phyloP scores from a whole-genome alignment of 1,140 invertebrate genomes.

The Battus philenor region DNA sequence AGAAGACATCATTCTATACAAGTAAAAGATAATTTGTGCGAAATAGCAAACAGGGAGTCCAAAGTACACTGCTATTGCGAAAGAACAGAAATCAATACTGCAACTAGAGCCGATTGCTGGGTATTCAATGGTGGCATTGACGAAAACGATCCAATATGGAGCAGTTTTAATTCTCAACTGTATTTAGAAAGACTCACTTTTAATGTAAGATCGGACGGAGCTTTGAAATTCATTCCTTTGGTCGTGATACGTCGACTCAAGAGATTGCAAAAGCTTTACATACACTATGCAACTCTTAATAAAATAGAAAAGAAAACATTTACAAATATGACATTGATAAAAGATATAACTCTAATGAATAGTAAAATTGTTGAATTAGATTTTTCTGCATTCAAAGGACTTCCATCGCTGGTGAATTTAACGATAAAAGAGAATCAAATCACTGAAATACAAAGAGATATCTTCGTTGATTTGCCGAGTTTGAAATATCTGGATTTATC shows the following conservation, averaged over 20 bases:
- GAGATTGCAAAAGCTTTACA: conserved; percentile 79
- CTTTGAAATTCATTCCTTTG: conserved; percentile 82
- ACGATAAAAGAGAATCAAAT: conserved; percentile 85
- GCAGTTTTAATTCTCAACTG: conserved; percentile 82
- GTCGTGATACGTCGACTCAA: conserved; percentile 80
- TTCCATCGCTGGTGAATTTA: conserved; percentile 79
- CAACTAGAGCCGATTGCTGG: conserved; percentile 76
- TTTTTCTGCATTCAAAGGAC: conserved; percentile 81
- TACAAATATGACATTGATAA: conserved; percentile 80
- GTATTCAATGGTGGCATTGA: conserved; percentile 81
- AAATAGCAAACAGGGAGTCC: conserved; percentile 64
- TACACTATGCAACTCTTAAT: conserved; percentile 82
- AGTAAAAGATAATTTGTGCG: conserved; percentile 67
- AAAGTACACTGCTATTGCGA: conserved; percentile 74
- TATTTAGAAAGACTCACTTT: conserved; percentile 81
- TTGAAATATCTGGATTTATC: conserved; percentile 82
- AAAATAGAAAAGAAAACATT: conserved; percentile 83
- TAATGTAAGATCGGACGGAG: conserved; percentile 80
- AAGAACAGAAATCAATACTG: conserved; percentile 56
- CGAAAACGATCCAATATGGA: conserved; percentile 81
- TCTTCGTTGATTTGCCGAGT: conserved; percentile 83
- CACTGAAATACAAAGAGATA: conserved; percentile 82
- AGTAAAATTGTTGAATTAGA: conserved; percentile 82
- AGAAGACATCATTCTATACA: conserved; percentile 51
- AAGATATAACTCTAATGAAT: conserved; percentile 81